Percentiles rank a stretch among this genome's conserved stretches.
These are phyloP conservation scores for Himalopsyche phryganea DNA, from an alignment of 1,140 invertebrate genomes.

Conservation along the genomic window DNA sequence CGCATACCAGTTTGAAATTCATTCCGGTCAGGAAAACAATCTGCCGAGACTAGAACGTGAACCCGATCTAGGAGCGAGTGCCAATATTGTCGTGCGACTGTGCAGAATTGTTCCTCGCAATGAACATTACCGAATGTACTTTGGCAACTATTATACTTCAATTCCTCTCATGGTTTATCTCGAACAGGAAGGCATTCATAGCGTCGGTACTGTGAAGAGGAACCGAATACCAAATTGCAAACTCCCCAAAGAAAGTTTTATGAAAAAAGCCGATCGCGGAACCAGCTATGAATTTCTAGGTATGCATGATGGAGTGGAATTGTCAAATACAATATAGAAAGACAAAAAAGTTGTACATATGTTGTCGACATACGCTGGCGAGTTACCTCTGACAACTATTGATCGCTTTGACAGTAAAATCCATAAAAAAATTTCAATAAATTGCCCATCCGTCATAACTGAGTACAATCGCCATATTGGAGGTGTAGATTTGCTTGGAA, in stretches of 20 bases:
- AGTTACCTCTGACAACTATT: not conserved
- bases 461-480: not conserved
- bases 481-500: too few species aligned
- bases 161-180: too few species aligned
- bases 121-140: too few species aligned
- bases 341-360: not conserved
- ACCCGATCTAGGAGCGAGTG: not conserved
- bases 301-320: not conserved
- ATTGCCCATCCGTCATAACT: not conserved
- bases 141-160: too few species aligned
- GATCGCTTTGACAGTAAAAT: not conserved
- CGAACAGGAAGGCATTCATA: too few species aligned
- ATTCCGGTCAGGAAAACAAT: too few species aligned
- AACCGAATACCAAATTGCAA: not conserved
- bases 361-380: not conserved
- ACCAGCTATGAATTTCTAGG: too few species aligned
- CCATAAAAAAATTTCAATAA: not conserved
- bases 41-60: not conserved
- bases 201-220: not conserved
- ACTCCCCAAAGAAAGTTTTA: not conserved
- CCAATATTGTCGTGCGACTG: not conserved
- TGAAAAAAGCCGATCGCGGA: too few species aligned
- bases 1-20: too few species aligned
- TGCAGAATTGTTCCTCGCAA: not conserved
- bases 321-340: conserved; percentile 1